These are phyloP conservation scores for Tonatia bakeri DNA, from an alignment of 2,113 vertebrate species.

Conservation along the genomic window DNA sequence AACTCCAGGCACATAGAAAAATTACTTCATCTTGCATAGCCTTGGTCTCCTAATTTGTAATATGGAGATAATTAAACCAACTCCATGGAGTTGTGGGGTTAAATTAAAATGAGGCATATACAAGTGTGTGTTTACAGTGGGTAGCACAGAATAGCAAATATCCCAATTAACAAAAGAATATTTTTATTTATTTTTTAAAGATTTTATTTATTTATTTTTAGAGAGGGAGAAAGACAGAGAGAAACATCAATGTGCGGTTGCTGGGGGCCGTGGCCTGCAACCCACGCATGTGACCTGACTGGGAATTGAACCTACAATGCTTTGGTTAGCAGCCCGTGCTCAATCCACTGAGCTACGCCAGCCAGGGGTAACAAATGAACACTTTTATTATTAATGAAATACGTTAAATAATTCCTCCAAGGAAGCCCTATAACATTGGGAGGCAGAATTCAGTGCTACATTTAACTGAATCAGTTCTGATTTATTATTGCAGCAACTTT, in stretches of 20 bases:
- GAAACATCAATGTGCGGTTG: too few species aligned
- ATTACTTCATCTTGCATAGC: not conserved
- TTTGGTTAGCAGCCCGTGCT: too few species aligned
- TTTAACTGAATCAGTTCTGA: not conserved
- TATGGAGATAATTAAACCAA: constrained; percentile 1
- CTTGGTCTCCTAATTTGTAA: not conserved
- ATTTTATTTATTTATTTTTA: too few species aligned
- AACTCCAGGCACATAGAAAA: not conserved
- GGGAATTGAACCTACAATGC: too few species aligned
- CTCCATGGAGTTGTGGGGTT: not conserved
- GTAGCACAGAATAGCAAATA: not conserved
- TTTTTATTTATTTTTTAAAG: too few species aligned
- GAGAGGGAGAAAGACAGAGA: too few species aligned
- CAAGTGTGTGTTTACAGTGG: not conserved
- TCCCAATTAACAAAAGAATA: not conserved
- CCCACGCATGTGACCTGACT: too few species aligned
- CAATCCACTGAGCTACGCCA: too few species aligned
- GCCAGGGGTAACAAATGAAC: too few species aligned
- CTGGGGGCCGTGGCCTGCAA: too few species aligned
- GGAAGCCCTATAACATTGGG: not conserved
- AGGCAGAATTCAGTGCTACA: not conserved
- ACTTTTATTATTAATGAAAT: not conserved
- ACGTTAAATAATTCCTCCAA: not conserved
- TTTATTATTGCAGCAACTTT: not conserved
- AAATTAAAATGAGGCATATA: not conserved